Base-by-base conservation (phyloP, 2,888 invertebrate genomes). In the Cinara cedri region DNA sequence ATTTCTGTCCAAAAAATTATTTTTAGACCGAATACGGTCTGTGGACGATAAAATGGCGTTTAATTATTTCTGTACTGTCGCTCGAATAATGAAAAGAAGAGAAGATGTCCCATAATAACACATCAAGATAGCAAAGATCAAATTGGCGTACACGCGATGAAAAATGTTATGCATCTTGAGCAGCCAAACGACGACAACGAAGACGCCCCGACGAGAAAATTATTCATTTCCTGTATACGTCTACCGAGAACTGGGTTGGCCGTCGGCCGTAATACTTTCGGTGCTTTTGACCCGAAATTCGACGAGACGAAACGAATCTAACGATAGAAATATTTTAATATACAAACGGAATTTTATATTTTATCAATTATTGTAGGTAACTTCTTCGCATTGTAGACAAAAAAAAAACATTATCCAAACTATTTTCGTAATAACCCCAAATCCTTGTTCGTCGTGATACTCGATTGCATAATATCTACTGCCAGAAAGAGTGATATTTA, bases 161-260 rank as follows among this genome's bases (percentile, higher is more conserved):
- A 62, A 60, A 19, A 26, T 19, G 49, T 72, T 72, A 44, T 51
- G 72, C 62, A 21, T 62, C 34, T 51, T 51, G 51, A 34, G 34
- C 49, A 62, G 72, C 19, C 24, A 71, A 71, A 46, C 57, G 72
- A 66, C 21, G 54, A n/a, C 55, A 19, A 8, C 55, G 55, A 16
- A 1, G 24, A 65, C 62, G 34, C 60, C 57, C 57, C 57, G 66
- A 66, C 19, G 55, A 19, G 65, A 66, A 76, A 68, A 76, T 76
- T 19, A 26, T 76, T 66, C 44, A 46, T 76, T 76, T 76, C 76
- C 76, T 76, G 19, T 63, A n/a, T n/a, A 54, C 65, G 24, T 49
- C 19, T 19, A 13, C 6, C 19, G 55, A 55, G 44, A 66, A 76
- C 34, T 68, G 57, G 76, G 66, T 55, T 66, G 57, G 14, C 21